A percentile compares a stretch with the other conserved stretches of the same genome.
Conservation (phyloP, 2,888 invertebrate genomes). For the Oscheius sp. region DNA sequence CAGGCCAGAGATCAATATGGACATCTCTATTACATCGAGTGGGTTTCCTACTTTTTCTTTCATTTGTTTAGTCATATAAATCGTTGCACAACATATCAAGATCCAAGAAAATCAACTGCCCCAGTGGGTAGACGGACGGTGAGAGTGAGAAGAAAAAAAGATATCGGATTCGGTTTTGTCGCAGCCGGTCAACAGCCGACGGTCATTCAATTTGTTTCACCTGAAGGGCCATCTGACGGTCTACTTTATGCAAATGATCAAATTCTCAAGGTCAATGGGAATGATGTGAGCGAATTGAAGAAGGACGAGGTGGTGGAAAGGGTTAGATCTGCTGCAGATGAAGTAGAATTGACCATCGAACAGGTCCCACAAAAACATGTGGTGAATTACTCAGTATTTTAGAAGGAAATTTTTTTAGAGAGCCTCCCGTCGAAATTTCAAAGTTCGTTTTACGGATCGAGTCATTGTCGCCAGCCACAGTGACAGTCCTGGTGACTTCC, state of each 20-base stretch:
- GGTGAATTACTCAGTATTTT: neutral
- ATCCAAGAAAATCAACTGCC: slow-evolving; percentile 76
- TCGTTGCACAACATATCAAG: slow-evolving; percentile 90
- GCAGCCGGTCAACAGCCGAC: slow-evolving; percentile 92
- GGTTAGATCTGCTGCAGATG: slow-evolving; percentile 46
- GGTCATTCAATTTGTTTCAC: slow-evolving; percentile 80
- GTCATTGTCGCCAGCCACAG: slow-evolving; percentile 47
- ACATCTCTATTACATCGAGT: slow-evolving; percentile 90
- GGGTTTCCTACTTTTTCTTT: slow-evolving; percentile 72
- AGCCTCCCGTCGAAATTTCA: slow-evolving; percentile 47
- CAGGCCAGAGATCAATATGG: slow-evolving; percentile 83
- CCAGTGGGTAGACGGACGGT: slow-evolving; percentile 46
- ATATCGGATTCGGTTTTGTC: slow-evolving; percentile 92
- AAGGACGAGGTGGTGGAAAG: slow-evolving; percentile 63
- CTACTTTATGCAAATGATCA: slow-evolving; percentile 90
- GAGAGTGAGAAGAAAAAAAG: slow-evolving; percentile 71
- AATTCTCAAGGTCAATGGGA: slow-evolving; percentile 87
- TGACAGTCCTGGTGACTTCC: slow-evolving; percentile 73
- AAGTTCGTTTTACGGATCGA: slow-evolving; percentile 64
- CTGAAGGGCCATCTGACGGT: slow-evolving; percentile 87
- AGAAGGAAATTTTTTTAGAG: slow-evolving; percentile 31
- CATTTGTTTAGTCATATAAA: slow-evolving; percentile 75
- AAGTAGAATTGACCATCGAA: slow-evolving; percentile 52
- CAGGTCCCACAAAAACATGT: slow-evolving; percentile 44
- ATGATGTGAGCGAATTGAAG: slow-evolving; percentile 85